Evolutionary conservation across 2,888 invertebrate species (phyloP).

Genomic region (Ochropleura plecta): DNA sequence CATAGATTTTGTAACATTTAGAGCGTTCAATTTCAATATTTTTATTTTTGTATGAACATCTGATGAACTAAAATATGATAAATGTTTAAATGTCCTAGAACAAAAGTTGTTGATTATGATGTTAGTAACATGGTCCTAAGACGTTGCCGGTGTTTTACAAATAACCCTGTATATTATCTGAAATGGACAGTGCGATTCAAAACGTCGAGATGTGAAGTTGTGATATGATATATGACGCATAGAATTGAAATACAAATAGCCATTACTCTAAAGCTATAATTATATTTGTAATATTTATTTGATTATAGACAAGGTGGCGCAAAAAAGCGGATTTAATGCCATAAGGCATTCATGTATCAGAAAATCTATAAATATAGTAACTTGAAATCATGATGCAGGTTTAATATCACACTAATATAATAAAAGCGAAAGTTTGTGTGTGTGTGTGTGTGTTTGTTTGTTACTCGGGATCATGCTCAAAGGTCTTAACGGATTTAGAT

Average conservation of each 20-base stretch:
- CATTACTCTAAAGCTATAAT: slow-evolving; percentile 17
- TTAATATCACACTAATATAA: neutral
- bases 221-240: slow-evolving; percentile 19
- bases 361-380: slow-evolving; percentile 15
- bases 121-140: no score
- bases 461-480: no score
- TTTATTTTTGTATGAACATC: no score
- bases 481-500: no score
- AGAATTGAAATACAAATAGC: slow-evolving; percentile 31
- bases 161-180: slow-evolving; percentile 26
- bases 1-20: no score
- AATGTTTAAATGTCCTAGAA: no score
- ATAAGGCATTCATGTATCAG: slow-evolving; percentile 34
- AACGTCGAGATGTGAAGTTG: slow-evolving; percentile 27
- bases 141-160: no score
- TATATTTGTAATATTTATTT: slow-evolving; percentile 33
- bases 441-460: no score
- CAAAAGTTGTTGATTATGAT: no score
- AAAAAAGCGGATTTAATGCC: slow-evolving; percentile 6
- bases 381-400: neutral
- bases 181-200: slow-evolving; percentile 24
- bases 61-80: no score
- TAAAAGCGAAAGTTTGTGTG: no score
- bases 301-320: slow-evolving; percentile 36
- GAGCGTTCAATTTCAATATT: no score